Evolutionary conservation across 2,888 invertebrate genomes (phyloP), one percentile per base, ranked within the genome.

Genomic region (Osmoderma eremita): DNA sequence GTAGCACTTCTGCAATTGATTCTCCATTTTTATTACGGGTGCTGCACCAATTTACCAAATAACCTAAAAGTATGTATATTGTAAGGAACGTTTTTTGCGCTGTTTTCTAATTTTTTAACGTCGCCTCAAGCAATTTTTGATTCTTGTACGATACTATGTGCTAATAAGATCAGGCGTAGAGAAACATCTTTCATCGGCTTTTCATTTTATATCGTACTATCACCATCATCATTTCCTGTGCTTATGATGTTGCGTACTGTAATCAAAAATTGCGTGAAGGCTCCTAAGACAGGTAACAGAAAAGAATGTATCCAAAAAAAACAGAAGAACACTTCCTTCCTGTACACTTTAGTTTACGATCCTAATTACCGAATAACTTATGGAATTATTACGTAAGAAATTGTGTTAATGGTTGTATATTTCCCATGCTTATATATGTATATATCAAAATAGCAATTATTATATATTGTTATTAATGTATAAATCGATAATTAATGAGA

Each of bases 361-460:
- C 6, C 10, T 30, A 30, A 30, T 65, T 45, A 42, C 45, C 53
- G 51, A 45, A 20, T 56, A 65, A 48, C 58, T 41, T 15, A 13
- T 49, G 36, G 54, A 53, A 58, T 58, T 30, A 30, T 30, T 65
- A 49, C 45, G 65, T 65, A 58, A 58, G 20, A 66, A 48, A 48
- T 62, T 63, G 64, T 64, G 58, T 58, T 63, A 42, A 67, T 67
- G 62, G 68, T 68, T 68, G 68, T 68, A 68, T 65, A 65, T 53
- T 68, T 68, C 65, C 65, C 65, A 65, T 68, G 68, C 68, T 68
- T 69, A 64, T 69, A 69, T 69, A 69, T 69, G 67, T 65, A 69
- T 67, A 69, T 69, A 67, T 64, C 48, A 62, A 48, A 67, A 64
- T 69, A 65, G 56, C 65, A 54, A 65, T 67, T 69, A 69, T 67